Conservation (phyloP, 2,888 invertebrate genomes). For the Marronus borbonicus region DNA sequence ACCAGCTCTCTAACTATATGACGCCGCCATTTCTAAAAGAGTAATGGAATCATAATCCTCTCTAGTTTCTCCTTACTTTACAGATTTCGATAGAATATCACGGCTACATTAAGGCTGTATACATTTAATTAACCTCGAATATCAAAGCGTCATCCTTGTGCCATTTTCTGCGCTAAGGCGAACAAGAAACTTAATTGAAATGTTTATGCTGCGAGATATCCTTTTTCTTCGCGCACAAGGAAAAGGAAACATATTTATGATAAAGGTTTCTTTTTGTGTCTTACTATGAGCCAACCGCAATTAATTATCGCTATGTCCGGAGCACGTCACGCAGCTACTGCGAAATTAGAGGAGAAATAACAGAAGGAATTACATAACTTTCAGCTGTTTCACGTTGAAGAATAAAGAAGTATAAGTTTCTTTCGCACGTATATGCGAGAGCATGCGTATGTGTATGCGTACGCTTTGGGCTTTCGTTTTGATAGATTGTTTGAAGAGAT, state of each 20-base stretch:
- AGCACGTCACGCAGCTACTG: conserved; percentile 14
- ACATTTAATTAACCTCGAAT: too few relatives aligned
- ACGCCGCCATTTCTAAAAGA: too few relatives aligned
- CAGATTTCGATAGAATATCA: too few relatives aligned
- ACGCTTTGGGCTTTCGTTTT: not conserved
- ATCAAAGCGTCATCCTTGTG: too few relatives aligned
- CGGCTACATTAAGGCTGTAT: too few relatives aligned
- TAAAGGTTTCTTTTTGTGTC: conserved; percentile 7
- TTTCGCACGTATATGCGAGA: not conserved
- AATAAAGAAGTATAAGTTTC: conserved; percentile 39
- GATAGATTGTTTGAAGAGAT: conserved; percentile 27
- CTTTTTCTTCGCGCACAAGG: not conserved
- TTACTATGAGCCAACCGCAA: conserved; percentile 27
- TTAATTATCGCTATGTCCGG: conserved; percentile 43
- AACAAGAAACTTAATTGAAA: conserved; percentile 1
- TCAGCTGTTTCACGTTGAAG: conserved; percentile 50
- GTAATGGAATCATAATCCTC: too few relatives aligned
- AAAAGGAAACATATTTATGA: conserved; percentile 7
- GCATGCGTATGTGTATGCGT: not conserved
- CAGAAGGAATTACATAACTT: conserved; percentile 44
- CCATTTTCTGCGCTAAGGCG: not conserved
- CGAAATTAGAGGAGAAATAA: conserved; percentile 43
- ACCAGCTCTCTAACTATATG: too few relatives aligned
- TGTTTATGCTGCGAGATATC: not conserved
- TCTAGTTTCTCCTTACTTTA: too few relatives aligned